Conservation (phyloP, 2,113 vertebrate species). For the Lampris incognitus region DNA sequence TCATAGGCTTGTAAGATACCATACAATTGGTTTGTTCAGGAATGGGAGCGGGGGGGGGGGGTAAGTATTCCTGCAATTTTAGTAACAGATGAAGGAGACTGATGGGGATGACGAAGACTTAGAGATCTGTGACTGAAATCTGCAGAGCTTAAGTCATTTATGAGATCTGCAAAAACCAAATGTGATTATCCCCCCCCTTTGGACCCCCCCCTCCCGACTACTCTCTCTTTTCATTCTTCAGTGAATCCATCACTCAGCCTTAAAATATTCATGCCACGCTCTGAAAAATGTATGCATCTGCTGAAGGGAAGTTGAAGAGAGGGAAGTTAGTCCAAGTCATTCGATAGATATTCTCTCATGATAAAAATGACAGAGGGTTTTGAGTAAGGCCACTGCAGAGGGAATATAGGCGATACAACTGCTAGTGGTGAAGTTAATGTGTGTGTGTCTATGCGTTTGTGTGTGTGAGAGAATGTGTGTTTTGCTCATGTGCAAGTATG, state of each 20-base stretch:
- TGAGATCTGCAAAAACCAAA: conserved; percentile 71
- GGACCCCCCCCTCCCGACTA: conserved; percentile 35
- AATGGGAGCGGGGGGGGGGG: conserved; percentile 18
- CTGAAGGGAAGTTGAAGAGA: conserved; percentile 73
- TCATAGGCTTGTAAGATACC: conserved; percentile 24
- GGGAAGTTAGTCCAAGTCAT: conserved; percentile 65
- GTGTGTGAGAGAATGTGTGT: background rate
- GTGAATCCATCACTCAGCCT: conserved; percentile 76
- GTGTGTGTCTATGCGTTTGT: background rate
- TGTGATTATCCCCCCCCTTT: conserved; percentile 70
- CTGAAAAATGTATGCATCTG: conserved; percentile 81
- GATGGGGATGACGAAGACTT: conserved; percentile 52
- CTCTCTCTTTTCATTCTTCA: conserved; percentile 74
- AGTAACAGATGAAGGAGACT: conserved; percentile 34
- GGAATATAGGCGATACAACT: conserved; percentile 36
- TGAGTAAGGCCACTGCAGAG: conserved; percentile 55
- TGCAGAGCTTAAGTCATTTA: conserved; percentile 69
- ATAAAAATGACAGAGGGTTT: conserved; percentile 69
- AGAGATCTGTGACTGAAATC: conserved; percentile 66
- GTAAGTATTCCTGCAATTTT: background rate
- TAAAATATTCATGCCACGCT: conserved; percentile 77
- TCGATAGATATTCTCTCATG: conserved; percentile 67
- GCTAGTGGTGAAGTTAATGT: background rate
- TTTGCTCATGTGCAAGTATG: conserved; percentile 12
- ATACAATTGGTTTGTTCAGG: background rate